Conservation (phyloP, 2,113 vertebrate genomes). For the Sus scrofa region DNA sequence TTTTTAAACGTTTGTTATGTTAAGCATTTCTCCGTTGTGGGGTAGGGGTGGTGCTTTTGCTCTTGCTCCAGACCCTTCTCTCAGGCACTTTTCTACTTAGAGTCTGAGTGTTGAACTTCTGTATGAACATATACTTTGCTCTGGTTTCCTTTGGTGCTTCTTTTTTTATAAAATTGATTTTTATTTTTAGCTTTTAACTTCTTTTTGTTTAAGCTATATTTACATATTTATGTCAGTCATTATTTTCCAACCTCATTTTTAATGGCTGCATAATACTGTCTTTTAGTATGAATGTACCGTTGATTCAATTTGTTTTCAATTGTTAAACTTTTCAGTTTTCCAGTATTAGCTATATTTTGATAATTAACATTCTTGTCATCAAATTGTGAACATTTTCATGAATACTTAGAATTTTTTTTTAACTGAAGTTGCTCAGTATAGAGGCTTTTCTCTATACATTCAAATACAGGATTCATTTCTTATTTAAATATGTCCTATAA, state of each 20-base stretch:
- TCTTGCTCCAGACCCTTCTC: not conserved
- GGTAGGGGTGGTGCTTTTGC: not conserved
- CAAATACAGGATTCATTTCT: not conserved
- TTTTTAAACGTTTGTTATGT: not conserved
- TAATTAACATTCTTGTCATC: not conserved
- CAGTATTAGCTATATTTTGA: not conserved
- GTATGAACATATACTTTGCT: not conserved
- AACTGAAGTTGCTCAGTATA: not conserved
- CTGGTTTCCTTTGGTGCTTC: not conserved
- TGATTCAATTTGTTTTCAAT: not conserved
- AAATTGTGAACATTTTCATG: not conserved
- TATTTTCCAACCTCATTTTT: not conserved
- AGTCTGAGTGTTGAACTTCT: not conserved
- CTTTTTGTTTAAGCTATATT: not conserved
- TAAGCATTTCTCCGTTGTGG: conserved; percentile 9
- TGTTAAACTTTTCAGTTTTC: not conserved
- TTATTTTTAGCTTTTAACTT: not conserved
- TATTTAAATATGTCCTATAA: not conserved
- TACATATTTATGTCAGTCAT: not conserved
- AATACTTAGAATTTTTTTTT: not conserved
- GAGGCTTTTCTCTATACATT: not conserved
- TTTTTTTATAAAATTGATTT: not conserved
- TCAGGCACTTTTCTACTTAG: not conserved
- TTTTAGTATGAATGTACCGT: not conserved
- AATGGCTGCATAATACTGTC: not conserved